Conservation (phyloP, 2,113 vertebrate species). For the Leucosticte australis region DNA sequence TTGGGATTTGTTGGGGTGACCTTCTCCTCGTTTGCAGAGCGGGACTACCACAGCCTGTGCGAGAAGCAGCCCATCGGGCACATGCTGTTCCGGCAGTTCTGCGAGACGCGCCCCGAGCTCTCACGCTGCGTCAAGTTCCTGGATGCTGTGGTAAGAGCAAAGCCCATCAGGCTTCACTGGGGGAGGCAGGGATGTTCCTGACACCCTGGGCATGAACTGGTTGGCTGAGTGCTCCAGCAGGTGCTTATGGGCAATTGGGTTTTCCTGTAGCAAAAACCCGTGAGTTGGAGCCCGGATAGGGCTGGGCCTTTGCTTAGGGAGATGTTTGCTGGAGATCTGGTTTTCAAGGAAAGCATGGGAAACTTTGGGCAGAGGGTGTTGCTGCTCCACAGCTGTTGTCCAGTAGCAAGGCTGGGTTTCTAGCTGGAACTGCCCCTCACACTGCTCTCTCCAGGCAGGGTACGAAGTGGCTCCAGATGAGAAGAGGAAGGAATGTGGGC, state of each 20-base stretch:
- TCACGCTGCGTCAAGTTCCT: conserved; percentile 88
- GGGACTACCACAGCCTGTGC: conserved; percentile 92
- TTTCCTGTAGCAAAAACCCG: neutral
- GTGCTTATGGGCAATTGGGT: neutral
- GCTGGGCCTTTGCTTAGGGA: neutral
- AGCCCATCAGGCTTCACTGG: accelerated
- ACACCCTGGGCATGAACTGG: accelerated
- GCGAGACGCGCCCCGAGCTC: conserved; percentile 88
- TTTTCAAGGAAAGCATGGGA: neutral
- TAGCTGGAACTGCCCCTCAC: neutral
- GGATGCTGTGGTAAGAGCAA: conserved; percentile 91
- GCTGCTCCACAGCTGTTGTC: neutral
- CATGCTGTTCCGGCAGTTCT: conserved; percentile 91
- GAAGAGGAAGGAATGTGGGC: conserved; percentile 89
- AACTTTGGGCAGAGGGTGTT: neutral
- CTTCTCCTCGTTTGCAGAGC: conserved; percentile 73
- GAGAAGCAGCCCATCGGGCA: conserved; percentile 93
- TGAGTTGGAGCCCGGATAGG: neutral
- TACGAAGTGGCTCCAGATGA: conserved; percentile 97
- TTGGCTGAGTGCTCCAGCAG: neutral
- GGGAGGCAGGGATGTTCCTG: neutral
- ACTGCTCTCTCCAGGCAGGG: conserved; percentile 78
- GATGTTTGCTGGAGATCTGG: neutral
- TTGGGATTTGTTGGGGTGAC: neutral
- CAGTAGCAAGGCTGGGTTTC: neutral